A percentile compares a stretch with the other conserved stretches of the same genome.
Evolutionary conservation across 2,113 vertebrate genomes (phyloP).

Genomic region (Isichthys henryi): DNA sequence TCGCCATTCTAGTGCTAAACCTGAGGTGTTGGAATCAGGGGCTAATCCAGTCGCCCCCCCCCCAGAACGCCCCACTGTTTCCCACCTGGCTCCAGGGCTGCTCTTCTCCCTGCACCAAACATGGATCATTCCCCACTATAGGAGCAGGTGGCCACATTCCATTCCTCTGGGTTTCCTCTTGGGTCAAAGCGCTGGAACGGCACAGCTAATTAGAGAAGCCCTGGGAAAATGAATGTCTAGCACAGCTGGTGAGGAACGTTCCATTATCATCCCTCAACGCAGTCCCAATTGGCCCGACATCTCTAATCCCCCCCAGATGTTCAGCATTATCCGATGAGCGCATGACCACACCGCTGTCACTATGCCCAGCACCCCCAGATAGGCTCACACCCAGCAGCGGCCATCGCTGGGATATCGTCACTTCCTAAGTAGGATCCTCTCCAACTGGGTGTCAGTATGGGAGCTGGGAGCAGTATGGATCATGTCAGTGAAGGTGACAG

Average conservation of each 20-base stretch:
- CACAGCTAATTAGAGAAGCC: slow-evolving; percentile 57
- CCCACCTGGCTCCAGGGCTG: slow-evolving; percentile 8
- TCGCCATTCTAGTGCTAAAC: neutral
- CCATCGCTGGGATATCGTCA: neutral
- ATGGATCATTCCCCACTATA: slow-evolving; percentile 2
- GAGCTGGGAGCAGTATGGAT: neutral
- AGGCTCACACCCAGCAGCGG: neutral
- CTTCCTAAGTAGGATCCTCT: neutral
- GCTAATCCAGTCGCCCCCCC: neutral
- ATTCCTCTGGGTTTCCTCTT: slow-evolving; percentile 52
- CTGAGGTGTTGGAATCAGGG: neutral
- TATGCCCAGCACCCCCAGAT: neutral
- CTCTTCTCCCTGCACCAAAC: neutral
- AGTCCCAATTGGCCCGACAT: slow-evolving; percentile 31
- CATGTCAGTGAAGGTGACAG: neutral
- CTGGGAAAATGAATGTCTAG: slow-evolving; percentile 52
- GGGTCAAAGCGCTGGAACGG: slow-evolving; percentile 48
- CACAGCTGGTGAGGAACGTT: slow-evolving; percentile 56
- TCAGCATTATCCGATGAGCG: slow-evolving; percentile 45
- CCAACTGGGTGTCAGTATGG: neutral
- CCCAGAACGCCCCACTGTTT: neutral
- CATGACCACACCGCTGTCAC: neutral
- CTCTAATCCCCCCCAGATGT: slow-evolving; percentile 51
- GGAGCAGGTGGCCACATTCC: slow-evolving; percentile 59
- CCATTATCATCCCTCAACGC: slow-evolving; percentile 48